phyloP scores from a whole-genome alignment of 1,140 invertebrate genomes.

The Hyphantria cunea region DNA sequence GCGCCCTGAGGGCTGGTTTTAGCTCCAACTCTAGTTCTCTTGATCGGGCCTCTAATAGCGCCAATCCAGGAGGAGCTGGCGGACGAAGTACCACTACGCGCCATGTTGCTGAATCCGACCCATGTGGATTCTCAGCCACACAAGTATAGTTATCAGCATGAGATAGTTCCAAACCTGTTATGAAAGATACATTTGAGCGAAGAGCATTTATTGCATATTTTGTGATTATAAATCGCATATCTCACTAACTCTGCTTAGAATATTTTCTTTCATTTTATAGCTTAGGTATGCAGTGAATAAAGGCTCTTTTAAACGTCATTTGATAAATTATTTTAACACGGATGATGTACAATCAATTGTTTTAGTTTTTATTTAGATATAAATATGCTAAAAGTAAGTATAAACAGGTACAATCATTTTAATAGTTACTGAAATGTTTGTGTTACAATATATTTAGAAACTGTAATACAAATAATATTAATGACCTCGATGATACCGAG shows the following conservation, averaged over 20 bases:
- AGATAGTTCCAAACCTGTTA: slow-evolving; percentile 80
- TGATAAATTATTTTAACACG: no score
- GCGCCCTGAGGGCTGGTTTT: slow-evolving; percentile 77
- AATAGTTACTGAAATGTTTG: no score
- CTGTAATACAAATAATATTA: no score
- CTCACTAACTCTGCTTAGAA: background rate
- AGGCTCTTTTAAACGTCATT: no score
- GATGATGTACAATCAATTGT: no score
- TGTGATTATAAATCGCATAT: background rate
- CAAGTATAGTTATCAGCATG: slow-evolving; percentile 93
- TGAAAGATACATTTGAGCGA: background rate
- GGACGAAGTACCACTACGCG: slow-evolving; percentile 89
- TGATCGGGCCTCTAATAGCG: slow-evolving; percentile 84
- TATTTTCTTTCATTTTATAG: no score
- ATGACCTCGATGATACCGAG: no score
- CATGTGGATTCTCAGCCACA: slow-evolving; percentile 91
- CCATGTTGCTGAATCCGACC: slow-evolving; percentile 91
- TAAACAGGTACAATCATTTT: no score
- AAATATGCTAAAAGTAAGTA: no score
- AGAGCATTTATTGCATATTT: slow-evolving; percentile 4
- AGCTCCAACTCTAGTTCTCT: slow-evolving; percentile 85
- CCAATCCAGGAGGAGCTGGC: slow-evolving; percentile 85
- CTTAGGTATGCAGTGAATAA: no score
- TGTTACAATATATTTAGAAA: no score
- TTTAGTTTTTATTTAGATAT: no score